Conservation (phyloP, 2,888 invertebrate genomes). For the Thyatira batis region DNA sequence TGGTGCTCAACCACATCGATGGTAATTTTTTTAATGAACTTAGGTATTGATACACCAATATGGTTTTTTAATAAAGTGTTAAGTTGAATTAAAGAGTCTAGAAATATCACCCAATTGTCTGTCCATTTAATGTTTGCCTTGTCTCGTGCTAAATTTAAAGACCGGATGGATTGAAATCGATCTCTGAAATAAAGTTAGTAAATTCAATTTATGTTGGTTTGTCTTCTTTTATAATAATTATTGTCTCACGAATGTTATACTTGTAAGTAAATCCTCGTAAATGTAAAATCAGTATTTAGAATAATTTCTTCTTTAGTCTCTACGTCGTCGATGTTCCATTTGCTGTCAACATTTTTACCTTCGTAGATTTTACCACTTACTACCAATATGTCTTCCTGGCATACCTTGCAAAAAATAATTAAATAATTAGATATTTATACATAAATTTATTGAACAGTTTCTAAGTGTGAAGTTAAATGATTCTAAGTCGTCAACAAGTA, state of each 20-base stretch:
- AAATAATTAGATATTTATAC: not conserved
- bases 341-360: slow-evolving; percentile 14
- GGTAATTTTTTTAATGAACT: slow-evolving; percentile 32
- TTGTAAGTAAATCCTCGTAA: slow-evolving; percentile 34
- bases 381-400: slow-evolving; percentile 21
- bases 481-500: too few relatives aligned
- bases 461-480: too few relatives aligned
- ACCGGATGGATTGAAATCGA: slow-evolving; percentile 34
- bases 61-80: slow-evolving; percentile 25
- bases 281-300: slow-evolving; percentile 26
- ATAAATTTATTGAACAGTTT: too few relatives aligned
- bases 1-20: slow-evolving; percentile 32
- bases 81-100: slow-evolving; percentile 45
- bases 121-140: slow-evolving; percentile 33
- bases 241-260: slow-evolving; percentile 23
- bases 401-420: slow-evolving; percentile 25
- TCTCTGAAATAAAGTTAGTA: slow-evolving; percentile 30
- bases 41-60: slow-evolving; percentile 35
- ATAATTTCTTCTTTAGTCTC: slow-evolving; percentile 22
- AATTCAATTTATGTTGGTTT: slow-evolving; percentile 48
- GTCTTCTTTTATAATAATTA: slow-evolving; percentile 18
- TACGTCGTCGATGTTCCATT: slow-evolving; percentile 4
- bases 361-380: slow-evolving; percentile 19
- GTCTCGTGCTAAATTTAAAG: slow-evolving; percentile 20
- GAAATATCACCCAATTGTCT: slow-evolving; percentile 39